Percentiles rank a stretch among this genome's conserved stretches.
Evolutionary conservation across 92 coral and sea anemone genomes (phyloP).

Genomic region (Scolanthus callimorphus): DNA sequence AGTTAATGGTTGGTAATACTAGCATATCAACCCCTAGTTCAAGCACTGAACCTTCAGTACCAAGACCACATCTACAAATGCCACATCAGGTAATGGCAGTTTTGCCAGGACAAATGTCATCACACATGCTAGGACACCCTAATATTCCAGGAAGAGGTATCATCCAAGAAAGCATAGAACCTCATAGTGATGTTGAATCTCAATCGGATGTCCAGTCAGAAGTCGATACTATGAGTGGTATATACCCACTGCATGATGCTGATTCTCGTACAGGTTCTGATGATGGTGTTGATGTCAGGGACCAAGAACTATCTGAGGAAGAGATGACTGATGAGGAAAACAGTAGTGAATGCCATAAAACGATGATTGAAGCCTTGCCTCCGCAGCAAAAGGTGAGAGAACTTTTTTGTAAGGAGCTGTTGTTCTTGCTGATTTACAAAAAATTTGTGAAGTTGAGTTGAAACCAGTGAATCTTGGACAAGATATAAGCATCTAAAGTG

Average conservation of each 20-base stretch:
- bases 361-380: neutral
- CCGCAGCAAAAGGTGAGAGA: neutral
- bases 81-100: neutral
- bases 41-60: neutral
- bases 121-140: too few species aligned
- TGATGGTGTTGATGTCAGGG: neutral
- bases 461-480: too few species aligned
- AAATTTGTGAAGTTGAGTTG: too few species aligned
- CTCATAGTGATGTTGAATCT: slow-evolving; percentile 45
- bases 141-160: slow-evolving; percentile 2
- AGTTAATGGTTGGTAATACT: neutral
- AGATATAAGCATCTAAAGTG: too few species aligned
- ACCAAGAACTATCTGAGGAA: slow-evolving; percentile 5
- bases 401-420: neutral
- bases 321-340: neutral
- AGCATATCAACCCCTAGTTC: neutral
- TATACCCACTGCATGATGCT: slow-evolving; percentile 83
- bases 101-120: neutral
- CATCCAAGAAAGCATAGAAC: neutral
- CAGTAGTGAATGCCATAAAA: neutral
- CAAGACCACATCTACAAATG: neutral
- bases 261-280: slow-evolving; percentile 46
- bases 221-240: slow-evolving; percentile 72
- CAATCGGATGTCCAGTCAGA: slow-evolving; percentile 65
- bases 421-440: too few species aligned